Percentiles rank a stretch among this genome's conserved stretches.
phyloP scores from a whole-genome alignment of 2,797 vertebrate genomes.

The Acestrorhynchus altus region DNA sequence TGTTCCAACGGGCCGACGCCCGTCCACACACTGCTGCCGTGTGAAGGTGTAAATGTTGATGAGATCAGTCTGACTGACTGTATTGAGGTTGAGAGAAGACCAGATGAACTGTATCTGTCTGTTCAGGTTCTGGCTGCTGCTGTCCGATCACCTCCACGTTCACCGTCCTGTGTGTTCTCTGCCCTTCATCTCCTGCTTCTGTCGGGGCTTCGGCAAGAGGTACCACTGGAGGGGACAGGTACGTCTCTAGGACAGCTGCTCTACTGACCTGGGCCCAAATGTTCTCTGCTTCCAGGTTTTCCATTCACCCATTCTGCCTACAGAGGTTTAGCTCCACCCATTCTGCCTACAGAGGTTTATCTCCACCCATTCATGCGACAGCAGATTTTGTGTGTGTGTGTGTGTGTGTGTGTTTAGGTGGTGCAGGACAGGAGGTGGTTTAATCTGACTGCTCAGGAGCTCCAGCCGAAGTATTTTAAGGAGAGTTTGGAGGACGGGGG shows the following conservation, averaged over 20 bases:
- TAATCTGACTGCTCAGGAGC: conserved; percentile 85
- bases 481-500: conserved; percentile 58
- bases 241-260: too few relatives aligned
- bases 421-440: conserved; percentile 84
- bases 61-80: too few relatives aligned
- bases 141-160: conserved; percentile 78
- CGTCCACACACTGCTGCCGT: too few relatives aligned
- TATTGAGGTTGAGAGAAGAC: too few relatives aligned
- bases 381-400: not conserved
- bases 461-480: conserved; percentile 83
- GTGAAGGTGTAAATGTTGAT: too few relatives aligned
- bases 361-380: not conserved
- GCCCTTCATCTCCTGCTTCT: conserved; percentile 91
- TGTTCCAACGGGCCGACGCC: too few relatives aligned
- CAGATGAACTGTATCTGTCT: not conserved
- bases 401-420: conserved; percentile 69
- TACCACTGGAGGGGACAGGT: conserved; percentile 87
- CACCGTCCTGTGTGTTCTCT: conserved; percentile 81
- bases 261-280: too few relatives aligned
- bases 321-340: not conserved
- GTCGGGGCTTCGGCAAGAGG: conserved; percentile 88
- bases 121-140: conserved; percentile 89
- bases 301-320: not conserved
- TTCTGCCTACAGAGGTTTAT: not conserved
- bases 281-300: too few relatives aligned